These are phyloP conservation scores for Merops nubicus DNA, from an alignment of 2,113 vertebrate genomes.

Conservation along the genomic window DNA sequence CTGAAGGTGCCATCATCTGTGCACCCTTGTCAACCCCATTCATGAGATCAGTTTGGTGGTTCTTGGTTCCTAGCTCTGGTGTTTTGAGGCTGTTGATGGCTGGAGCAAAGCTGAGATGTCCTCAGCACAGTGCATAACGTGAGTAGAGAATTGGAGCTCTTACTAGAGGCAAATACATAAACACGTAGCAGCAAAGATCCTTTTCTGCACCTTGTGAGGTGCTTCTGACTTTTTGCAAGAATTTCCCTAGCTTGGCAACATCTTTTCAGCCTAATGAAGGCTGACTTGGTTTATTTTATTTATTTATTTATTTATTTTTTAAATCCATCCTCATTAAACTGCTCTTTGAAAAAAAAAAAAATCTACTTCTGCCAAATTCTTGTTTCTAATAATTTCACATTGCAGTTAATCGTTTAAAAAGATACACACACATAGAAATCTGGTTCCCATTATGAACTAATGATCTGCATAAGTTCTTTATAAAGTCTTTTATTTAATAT, in stretches of 20 bases:
- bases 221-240: neutral
- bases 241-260: neutral
- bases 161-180: neutral
- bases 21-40: neutral
- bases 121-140: neutral
- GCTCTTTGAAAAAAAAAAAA: neutral
- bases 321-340: neutral
- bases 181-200: neutral
- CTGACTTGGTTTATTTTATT: too few species aligned
- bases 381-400: neutral
- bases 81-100: neutral
- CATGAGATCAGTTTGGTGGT: neutral
- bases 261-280: neutral
- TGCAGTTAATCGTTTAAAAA: neutral
- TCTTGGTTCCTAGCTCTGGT: neutral
- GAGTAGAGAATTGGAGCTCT: neutral
- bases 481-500: neutral
- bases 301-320: neutral
- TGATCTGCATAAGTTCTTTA: neutral
- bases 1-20: neutral
- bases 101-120: neutral
- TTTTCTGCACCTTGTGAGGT: neutral
- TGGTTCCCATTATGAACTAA: slow-evolving; percentile 11
- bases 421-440: neutral
- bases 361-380: neutral